Percentiles rank a stretch among this genome's conserved stretches.
Conservation (phyloP, 2,113 vertebrate species). For the Mus spicilegus region DNA sequence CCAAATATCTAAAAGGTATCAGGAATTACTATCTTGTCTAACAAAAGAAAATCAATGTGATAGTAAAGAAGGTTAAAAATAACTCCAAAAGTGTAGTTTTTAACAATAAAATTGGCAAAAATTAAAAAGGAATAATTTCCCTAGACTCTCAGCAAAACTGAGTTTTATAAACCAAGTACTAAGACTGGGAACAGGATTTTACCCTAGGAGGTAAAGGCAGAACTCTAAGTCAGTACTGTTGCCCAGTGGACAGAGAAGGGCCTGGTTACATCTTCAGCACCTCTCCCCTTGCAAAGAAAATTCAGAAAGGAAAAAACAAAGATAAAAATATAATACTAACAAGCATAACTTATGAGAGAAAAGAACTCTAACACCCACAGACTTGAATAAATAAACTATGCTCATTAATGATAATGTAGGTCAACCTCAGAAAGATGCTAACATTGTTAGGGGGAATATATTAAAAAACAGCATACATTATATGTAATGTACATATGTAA, state of each 20-base stretch:
- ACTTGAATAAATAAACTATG: slow-evolving; percentile 26
- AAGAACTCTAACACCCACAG: slow-evolving; percentile 30
- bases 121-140: background rate
- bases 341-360: slow-evolving; percentile 42
- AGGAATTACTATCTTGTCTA: background rate
- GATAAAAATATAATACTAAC: slow-evolving; percentile 11
- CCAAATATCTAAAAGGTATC: background rate
- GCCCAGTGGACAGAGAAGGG: background rate
- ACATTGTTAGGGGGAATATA: background rate
- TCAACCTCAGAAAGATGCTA: slow-evolving; percentile 19
- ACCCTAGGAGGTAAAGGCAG: background rate
- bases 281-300: background rate
- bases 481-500: background rate
- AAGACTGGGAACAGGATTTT: background rate
- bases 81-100: background rate
- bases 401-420: background rate
- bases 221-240: background rate
- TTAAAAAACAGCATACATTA: background rate
- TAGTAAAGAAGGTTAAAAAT: background rate
- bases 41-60: background rate
- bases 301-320: background rate
- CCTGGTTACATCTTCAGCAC: background rate
- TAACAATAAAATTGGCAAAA: background rate
- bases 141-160: background rate
- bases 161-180: background rate